Evolutionary conservation across 2,888 invertebrate species (phyloP).

Genomic region (Diadromus collaris): DNA sequence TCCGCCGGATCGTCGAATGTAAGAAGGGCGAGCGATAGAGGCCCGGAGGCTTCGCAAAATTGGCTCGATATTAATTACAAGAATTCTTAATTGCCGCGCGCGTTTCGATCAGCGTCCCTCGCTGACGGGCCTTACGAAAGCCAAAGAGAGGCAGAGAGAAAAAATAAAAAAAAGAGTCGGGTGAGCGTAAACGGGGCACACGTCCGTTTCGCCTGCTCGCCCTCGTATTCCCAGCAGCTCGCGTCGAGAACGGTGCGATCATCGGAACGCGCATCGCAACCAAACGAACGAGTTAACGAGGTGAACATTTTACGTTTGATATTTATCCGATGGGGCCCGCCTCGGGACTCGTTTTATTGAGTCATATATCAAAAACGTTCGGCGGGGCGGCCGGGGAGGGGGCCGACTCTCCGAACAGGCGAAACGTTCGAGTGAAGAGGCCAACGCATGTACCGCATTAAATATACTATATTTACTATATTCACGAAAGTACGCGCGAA

Average conservation of each 20-base stretch:
- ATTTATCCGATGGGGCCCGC: constrained; percentile 74
- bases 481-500: constrained; percentile 9
- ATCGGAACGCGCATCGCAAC: constrained; percentile 41
- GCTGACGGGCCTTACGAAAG: constrained; percentile 43
- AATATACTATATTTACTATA: constrained; percentile 3
- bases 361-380: constrained; percentile 77
- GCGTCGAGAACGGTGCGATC: constrained; percentile 52
- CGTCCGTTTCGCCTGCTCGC: constrained; percentile 43
- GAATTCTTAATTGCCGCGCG: constrained; percentile 69
- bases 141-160: background rate
- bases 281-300: constrained; percentile 75
- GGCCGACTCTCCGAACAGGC: constrained; percentile 28
- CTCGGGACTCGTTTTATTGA: constrained; percentile 77
- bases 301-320: constrained; percentile 77
- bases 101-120: constrained; percentile 61
- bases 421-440: constrained; percentile 35
- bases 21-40: constrained; percentile 13
- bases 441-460: constrained; percentile 27
- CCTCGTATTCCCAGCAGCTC: constrained; percentile 43
- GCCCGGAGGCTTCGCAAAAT: constrained; percentile 52
- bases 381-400: constrained; percentile 43
- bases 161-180: constrained; percentile 26
- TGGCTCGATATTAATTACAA: constrained; percentile 68
- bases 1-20: constrained; percentile 1
- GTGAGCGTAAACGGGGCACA: constrained; percentile 52